A percentile compares a stretch with the other conserved stretches of the same genome.
Evolutionary conservation across 2,797 vertebrate genomes (phyloP).

Genomic region (Oreortyx pictus): DNA sequence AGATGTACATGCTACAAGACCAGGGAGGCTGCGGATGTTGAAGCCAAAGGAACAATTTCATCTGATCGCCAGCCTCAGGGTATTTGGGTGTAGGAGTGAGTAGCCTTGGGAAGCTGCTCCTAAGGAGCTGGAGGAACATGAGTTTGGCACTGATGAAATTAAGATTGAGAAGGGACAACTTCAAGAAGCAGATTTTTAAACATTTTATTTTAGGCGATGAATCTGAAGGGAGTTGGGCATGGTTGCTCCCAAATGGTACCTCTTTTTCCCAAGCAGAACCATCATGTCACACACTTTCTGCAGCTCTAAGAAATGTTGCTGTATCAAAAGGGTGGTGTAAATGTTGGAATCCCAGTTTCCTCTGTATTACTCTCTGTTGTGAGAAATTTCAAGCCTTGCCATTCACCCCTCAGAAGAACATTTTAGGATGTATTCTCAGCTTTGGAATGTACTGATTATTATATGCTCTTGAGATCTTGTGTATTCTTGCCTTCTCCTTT

Average conservation of each 20-base stretch:
- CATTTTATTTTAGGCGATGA: neutral
- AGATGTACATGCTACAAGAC: fast-evolving
- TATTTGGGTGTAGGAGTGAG: neutral
- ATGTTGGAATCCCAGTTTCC: neutral
- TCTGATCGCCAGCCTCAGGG: neutral
- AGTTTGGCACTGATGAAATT: neutral
- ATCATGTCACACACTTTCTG: neutral
- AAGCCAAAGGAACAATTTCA: neutral
- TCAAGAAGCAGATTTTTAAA: neutral
- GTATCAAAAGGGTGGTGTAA: neutral
- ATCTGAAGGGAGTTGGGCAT: neutral
- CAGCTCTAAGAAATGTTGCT: neutral
- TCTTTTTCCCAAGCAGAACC: neutral
- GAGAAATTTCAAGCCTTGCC: neutral
- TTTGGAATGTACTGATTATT: neutral
- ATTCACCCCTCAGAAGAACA: neutral
- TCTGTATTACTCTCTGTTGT: neutral
- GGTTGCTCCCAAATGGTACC: neutral
- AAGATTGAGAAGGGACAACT: neutral
- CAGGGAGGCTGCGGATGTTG: neutral
- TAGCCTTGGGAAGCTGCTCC: neutral
- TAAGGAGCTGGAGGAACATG: neutral
- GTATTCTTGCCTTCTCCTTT: conserved; percentile 15
- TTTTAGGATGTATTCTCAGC: neutral
- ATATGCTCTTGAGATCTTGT: neutral